Base-by-base conservation (phyloP, 2,113 vertebrate genomes). In the Sakesphorus luctuosus region DNA sequence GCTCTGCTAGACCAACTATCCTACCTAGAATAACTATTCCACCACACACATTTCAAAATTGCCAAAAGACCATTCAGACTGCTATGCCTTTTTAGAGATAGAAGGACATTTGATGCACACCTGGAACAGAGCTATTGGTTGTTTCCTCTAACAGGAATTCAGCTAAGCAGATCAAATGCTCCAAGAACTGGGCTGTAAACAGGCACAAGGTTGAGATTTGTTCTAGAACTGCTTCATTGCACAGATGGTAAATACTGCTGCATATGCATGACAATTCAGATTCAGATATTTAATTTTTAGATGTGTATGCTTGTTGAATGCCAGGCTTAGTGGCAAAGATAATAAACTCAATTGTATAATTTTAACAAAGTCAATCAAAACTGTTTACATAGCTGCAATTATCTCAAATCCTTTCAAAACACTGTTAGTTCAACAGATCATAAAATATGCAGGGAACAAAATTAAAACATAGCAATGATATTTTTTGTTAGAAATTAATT, bases 401-500 rank as follows among this genome's bases (percentile, higher is more conserved):
- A 90, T 38, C 47, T 76, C 19, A 92, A 73, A 95, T 84, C 31
- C 55, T 85, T 89, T 63, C 77, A 73, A 53, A 79, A 50, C 16
- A 11, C 10, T 17, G 8, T 93, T 94, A 94, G 59, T 90, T 84
- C 84, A 94, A 88, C 20, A 77, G 53, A 90, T 86, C 28, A 73
- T 50, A 35, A 94, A 73, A 31, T 26, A 26, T 87, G 58, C 79
- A 83, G 52, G 72, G 55, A 66, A 55, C 10, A 79, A 82, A 95
- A 28, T 71, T 26, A 74, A 94, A 77, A 84, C 14, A 53, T 6
- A 85, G 52, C 35, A 95, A 69, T 1, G 0, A 72, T 79, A 80
- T 85, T 95, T 97, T 96, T 94, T 31, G 89, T 89, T 96, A 94
- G 87, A 84, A 95, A 67, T 92, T 53, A 92, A 92, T 94, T 81